Conservation (phyloP, 2,113 vertebrate genomes). For the Microtus montanus region DNA sequence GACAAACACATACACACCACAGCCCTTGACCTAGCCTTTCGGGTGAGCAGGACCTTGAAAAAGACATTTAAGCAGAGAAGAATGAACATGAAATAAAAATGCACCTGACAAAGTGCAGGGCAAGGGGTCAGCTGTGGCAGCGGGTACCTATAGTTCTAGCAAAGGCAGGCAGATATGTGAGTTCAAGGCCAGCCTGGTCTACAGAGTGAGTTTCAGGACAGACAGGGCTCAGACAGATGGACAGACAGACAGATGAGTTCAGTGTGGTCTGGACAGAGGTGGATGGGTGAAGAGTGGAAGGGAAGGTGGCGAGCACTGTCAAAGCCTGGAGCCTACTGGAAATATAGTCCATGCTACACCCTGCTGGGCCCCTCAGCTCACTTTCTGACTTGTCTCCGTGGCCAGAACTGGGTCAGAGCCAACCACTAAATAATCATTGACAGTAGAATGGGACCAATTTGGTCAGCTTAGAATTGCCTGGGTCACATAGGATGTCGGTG, state of each 20-base stretch:
- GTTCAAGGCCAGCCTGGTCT: background rate
- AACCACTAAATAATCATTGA: background rate
- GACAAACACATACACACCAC: no score
- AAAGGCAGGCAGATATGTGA: background rate
- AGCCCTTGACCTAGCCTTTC: background rate
- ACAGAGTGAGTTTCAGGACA: background rate
- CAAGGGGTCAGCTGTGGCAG: background rate
- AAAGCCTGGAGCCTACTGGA: background rate
- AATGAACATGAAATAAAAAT: background rate
- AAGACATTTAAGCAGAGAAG: background rate
- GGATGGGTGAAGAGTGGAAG: no score
- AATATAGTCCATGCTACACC: background rate
- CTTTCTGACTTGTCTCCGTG: background rate
- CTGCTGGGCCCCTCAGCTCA: background rate
- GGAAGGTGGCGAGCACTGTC: background rate
- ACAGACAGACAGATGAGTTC: background rate
- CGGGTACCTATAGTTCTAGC: background rate
- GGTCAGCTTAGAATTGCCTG: background rate
- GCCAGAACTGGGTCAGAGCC: background rate
- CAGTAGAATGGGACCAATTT: background rate
- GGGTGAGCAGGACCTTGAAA: background rate
- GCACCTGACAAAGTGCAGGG: background rate
- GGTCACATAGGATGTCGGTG: background rate
- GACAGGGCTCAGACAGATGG: background rate
- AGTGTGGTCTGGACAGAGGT: background rate